Evolutionary conservation across 2,888 invertebrate genomes (phyloP), one percentile per base, ranked within the genome.

Genomic region (Rosalia funebris): DNA sequence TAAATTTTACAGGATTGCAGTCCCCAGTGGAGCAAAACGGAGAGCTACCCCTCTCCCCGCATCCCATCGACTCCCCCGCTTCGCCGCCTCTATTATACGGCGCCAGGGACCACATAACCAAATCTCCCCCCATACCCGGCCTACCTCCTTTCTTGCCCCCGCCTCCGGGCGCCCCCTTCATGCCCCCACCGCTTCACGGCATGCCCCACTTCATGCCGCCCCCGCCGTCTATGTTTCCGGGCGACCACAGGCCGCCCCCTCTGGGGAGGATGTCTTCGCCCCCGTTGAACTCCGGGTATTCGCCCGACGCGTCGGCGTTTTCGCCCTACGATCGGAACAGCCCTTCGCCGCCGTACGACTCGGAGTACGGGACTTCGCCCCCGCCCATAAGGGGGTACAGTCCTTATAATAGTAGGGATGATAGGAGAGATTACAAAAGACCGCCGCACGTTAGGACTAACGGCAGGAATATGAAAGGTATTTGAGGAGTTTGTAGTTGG

Each of bases 351-450:
- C 77, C 77, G 17, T 79, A 80, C 44, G 90, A 89, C 79, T 88
- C 88, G 1, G 90, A 90, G 74, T 88, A 88, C 73, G 87, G 88
- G 77, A 87, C 87, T 69, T 87, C 87, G 44, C 87, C 88, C 10
- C 81, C 87, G 0, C 77, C 85, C 48, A 80, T 82, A 34, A 82
- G 84, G 36, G 77, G 81, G 48, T 82, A 85, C 60, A 79, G 77
- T 70, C 79, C 80, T 3, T 80, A 78, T 52, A 71, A 72, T 55
- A 74, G 75, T 36, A 72, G 71, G 48, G 74, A 77, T 14, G 73
- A 74, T 50, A 75, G 79, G 68, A 75, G 80, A 69, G 80, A 79
- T 36, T 79, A 77, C 62, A 75, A 77, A 70, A 77, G 79, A 71
- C 71, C 65, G 37, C 63, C 73, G 31, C 73, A 75, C 34, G 57